Evolutionary conservation across 2,888 invertebrate species (phyloP).

Genomic region (Parochlus steinenii): DNA sequence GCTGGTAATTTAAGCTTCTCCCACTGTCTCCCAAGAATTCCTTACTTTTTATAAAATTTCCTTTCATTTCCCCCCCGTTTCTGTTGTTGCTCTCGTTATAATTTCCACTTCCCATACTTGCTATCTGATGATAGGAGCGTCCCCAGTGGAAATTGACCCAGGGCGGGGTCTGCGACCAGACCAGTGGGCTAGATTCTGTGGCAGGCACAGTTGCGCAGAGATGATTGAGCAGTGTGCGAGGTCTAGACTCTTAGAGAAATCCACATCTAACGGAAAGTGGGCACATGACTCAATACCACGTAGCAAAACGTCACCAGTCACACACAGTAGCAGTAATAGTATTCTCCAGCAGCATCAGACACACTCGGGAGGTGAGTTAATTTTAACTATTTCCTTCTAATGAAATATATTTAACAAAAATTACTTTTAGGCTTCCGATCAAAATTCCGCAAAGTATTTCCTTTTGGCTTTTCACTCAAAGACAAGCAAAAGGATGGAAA

Average conservation of each 20-base stretch:
- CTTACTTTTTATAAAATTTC: no score
- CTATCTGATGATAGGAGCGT: slow-evolving; percentile 41
- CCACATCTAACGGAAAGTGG: slow-evolving; percentile 26
- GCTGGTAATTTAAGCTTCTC: slow-evolving; percentile 37
- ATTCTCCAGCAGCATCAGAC: slow-evolving; percentile 7
- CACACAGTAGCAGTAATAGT: slow-evolving; percentile 1
- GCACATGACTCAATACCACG: slow-evolving; percentile 7
- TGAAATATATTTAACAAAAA: no score
- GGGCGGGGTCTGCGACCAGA: slow-evolving; percentile 51
- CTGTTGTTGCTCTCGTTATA: no score
- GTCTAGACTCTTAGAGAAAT: slow-evolving; percentile 37
- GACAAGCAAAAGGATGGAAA: slow-evolving; percentile 12
- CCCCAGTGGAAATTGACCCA: slow-evolving; percentile 46
- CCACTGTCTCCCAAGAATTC: background rate
- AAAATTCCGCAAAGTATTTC: slow-evolving; percentile 16
- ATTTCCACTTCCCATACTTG: background rate
- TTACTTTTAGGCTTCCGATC: slow-evolving; percentile 13
- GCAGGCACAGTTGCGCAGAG: slow-evolving; percentile 49
- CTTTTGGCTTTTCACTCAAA: slow-evolving; percentile 14
- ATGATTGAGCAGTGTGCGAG: slow-evolving; percentile 49
- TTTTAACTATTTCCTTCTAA: no score
- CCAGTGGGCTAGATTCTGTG: slow-evolving; percentile 60
- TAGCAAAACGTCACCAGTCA: slow-evolving; percentile 8
- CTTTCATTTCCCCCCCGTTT: no score
- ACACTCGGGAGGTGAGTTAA: slow-evolving; percentile 10